A percentile compares a stretch with the other conserved stretches of the same genome.
These are phyloP conservation scores for Carassius carassius DNA, from an alignment of 2,113 vertebrate species.

Conservation along the genomic window DNA sequence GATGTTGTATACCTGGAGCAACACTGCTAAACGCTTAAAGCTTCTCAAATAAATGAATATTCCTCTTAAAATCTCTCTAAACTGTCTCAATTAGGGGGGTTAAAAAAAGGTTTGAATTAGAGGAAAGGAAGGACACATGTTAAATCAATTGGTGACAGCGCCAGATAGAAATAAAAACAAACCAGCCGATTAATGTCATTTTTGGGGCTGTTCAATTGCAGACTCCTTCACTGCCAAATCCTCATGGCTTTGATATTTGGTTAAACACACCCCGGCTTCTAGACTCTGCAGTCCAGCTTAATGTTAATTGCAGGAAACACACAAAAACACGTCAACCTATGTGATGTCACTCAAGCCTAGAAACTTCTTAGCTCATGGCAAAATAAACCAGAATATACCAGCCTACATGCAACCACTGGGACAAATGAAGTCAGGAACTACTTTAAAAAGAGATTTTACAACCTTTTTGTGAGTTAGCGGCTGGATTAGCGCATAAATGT, in stretches of 20 bases:
- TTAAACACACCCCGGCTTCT: constrained; percentile 11
- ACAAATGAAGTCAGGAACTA: constrained; percentile 14
- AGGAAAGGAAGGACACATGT: constrained; percentile 41
- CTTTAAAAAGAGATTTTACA: neutral
- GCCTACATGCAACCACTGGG: constrained; percentile 29
- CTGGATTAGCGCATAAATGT: neutral
- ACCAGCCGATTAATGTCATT: constrained; percentile 49
- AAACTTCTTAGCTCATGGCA: constrained; percentile 27
- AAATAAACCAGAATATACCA: neutral
- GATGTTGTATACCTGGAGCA: neutral
- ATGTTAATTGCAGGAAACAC: constrained; percentile 55
- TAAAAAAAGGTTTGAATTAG: constrained; percentile 19
- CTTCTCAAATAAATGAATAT: neutral
- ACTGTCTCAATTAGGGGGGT: neutral
- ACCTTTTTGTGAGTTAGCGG: neutral
- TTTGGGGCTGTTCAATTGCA: constrained; percentile 43
- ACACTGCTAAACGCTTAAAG: neutral
- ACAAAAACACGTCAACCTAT: constrained; percentile 32
- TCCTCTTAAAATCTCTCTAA: neutral
- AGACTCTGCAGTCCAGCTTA: constrained; percentile 40
- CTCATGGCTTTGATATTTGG: constrained; percentile 43
- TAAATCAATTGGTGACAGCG: constrained; percentile 35
- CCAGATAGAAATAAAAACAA: constrained; percentile 52
- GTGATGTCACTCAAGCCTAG: constrained; percentile 39
- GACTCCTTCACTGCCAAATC: constrained; percentile 27